A percentile compares a stretch with the other conserved stretches of the same genome.
phyloP scores from a whole-genome alignment of 2,888 invertebrate species.

The Pterobdella sp. region DNA sequence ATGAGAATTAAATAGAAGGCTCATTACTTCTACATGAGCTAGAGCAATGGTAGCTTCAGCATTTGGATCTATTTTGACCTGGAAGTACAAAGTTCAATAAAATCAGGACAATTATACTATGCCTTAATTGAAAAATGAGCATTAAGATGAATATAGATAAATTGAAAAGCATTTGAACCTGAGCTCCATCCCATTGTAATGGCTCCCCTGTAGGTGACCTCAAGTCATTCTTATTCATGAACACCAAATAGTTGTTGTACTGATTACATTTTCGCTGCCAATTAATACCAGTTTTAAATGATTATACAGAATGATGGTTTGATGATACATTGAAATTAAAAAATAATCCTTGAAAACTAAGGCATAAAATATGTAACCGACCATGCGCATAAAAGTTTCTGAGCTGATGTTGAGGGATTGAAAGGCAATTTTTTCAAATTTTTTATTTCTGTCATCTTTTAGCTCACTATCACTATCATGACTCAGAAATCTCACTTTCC shows the following conservation, averaged over 20 bases:
- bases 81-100: conserved; percentile 48
- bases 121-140: too few relatives aligned
- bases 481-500: neutral
- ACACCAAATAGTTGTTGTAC: conserved; percentile 12
- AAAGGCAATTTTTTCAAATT: neutral
- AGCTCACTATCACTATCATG: neutral
- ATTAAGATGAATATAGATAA: too few relatives aligned
- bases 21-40: conserved; percentile 50
- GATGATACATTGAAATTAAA: too few relatives aligned
- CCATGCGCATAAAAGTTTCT: neutral
- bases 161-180: too few relatives aligned
- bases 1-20: conserved; percentile 7
- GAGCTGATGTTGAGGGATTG: conserved; percentile 1
- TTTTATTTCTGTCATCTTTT: neutral
- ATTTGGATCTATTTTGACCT: conserved; percentile 50
- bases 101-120: too few relatives aligned
- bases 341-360: too few relatives aligned
- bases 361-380: too few relatives aligned
- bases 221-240: conserved; percentile 5
- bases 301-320: too few relatives aligned
- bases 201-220: neutral
- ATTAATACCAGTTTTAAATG: too few relatives aligned
- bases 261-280: too few relatives aligned
- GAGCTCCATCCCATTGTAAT: neutral
- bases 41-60: conserved; percentile 54